Conservation (phyloP, 2,797 vertebrate species). For the Sebastiscus albofasciatus region DNA sequence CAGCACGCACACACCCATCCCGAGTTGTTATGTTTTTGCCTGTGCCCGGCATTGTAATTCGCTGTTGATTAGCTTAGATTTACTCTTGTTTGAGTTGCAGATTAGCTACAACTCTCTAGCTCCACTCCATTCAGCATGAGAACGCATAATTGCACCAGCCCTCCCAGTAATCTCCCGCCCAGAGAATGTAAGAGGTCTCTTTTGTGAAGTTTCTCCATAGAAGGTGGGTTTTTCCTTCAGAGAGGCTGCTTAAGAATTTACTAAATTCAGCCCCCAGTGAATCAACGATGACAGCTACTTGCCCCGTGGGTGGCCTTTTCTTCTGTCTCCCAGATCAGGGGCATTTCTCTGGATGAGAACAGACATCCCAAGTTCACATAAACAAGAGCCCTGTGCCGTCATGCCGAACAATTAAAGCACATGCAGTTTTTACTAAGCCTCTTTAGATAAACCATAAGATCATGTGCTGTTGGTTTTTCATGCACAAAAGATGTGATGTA, state of each 20-base stretch:
- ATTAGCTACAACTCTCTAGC: constrained; percentile 72
- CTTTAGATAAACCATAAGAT: constrained; percentile 74
- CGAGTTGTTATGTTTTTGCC: constrained; percentile 69
- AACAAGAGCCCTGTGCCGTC: constrained; percentile 64
- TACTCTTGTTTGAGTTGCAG: constrained; percentile 81
- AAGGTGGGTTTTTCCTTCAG: constrained; percentile 57
- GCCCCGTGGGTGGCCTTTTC: constrained; percentile 79
- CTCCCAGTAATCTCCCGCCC: constrained; percentile 74
- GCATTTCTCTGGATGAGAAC: constrained; percentile 66
- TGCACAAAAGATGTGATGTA: constrained; percentile 67
- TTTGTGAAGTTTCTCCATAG: constrained; percentile 75
- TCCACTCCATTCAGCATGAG: constrained; percentile 70
- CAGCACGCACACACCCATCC: constrained; percentile 50
- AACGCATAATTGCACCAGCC: constrained; percentile 73
- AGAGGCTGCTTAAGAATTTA: constrained; percentile 68
- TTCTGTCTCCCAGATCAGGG: constrained; percentile 55
- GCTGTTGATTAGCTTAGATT: constrained; percentile 75
- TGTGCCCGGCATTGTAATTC: constrained; percentile 75
- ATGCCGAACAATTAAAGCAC: constrained; percentile 62
- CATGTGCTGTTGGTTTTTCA: constrained; percentile 76
- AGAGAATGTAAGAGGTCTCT: constrained; percentile 67
- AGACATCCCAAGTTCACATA: constrained; percentile 71
- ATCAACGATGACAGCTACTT: constrained; percentile 70
- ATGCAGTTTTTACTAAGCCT: constrained; percentile 64
- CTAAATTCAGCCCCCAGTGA: constrained; percentile 66